Conservation (phyloP, 2,888 invertebrate species). For the Trisateles emortualis region DNA sequence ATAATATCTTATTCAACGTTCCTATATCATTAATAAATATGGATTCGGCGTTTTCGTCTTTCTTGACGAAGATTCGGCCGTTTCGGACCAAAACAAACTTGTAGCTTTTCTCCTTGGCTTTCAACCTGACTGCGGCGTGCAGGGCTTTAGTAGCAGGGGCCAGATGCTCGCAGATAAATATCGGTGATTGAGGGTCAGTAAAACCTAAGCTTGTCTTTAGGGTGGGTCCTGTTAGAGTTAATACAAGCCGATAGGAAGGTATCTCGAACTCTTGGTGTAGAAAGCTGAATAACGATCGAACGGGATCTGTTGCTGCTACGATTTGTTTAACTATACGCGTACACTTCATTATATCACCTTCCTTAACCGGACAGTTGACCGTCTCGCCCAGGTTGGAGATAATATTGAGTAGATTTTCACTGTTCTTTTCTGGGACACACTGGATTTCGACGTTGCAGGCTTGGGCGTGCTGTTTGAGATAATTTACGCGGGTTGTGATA, state of each 20-base stretch:
- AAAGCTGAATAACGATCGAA: background rate
- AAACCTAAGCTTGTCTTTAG: slow-evolving; percentile 14
- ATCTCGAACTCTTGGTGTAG: background rate
- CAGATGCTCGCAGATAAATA: slow-evolving; percentile 20
- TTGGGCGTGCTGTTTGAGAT: background rate
- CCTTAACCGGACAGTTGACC: background rate
- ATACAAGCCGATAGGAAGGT: background rate
- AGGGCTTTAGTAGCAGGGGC: slow-evolving; percentile 12
- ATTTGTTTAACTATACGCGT: background rate
- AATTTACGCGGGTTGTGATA: slow-evolving; percentile 1
- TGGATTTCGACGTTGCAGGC: slow-evolving; percentile 8
- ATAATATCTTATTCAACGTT: slow-evolving; percentile 4
- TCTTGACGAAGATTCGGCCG: slow-evolving; percentile 13
- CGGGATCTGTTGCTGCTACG: background rate
- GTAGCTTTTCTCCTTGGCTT: slow-evolving; percentile 15
- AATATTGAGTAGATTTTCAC: slow-evolving; percentile 4
- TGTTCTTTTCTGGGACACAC: slow-evolving; percentile 4
- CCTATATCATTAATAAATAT: slow-evolving; percentile 9
- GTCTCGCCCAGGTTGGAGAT: background rate
- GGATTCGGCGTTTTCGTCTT: background rate
- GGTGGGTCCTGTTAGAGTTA: background rate
- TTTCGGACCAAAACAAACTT: slow-evolving; percentile 24
- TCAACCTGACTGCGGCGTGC: slow-evolving; percentile 15
- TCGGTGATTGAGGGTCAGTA: background rate
- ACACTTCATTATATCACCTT: background rate